Percentiles rank a stretch among this genome's conserved stretches.
Evolutionary conservation across 2,888 invertebrate species (phyloP).

Genomic region (Tinea pellionella): DNA sequence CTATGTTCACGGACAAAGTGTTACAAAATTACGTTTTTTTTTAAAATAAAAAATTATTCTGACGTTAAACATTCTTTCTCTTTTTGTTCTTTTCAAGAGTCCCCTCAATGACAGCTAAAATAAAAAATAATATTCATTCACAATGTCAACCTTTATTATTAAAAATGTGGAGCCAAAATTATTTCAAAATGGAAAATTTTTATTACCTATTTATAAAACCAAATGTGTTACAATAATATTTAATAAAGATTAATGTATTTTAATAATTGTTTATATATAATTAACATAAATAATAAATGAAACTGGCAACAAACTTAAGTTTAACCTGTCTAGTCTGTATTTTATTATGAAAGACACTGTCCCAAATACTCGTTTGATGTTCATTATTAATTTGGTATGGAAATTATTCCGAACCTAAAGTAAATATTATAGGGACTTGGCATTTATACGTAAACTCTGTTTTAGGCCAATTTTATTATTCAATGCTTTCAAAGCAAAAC

Average conservation of each 20-base stretch:
- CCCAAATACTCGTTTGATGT: conserved; percentile 3
- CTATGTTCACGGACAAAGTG: too few species aligned
- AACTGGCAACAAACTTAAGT: neutral
- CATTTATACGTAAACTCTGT: neutral
- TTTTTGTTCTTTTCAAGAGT: neutral
- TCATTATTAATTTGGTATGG: conserved; percentile 6
- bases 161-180: too few species aligned
- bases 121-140: neutral
- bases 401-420: neutral
- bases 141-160: too few species aligned
- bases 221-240: too few species aligned
- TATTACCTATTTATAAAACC: too few species aligned
- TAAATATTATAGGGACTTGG: neutral
- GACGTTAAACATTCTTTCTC: neutral
- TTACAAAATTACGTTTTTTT: too few species aligned
- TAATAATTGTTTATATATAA: neutral
- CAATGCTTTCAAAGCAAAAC: neutral
- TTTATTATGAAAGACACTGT: neutral
- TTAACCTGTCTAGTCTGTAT: neutral
- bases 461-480: neutral
- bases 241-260: neutral
- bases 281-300: neutral
- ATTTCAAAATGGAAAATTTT: too few species aligned
- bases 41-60: too few species aligned
- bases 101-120: neutral